Conservation (phyloP, 2,888 invertebrate species). For the Aquatica leii region DNA sequence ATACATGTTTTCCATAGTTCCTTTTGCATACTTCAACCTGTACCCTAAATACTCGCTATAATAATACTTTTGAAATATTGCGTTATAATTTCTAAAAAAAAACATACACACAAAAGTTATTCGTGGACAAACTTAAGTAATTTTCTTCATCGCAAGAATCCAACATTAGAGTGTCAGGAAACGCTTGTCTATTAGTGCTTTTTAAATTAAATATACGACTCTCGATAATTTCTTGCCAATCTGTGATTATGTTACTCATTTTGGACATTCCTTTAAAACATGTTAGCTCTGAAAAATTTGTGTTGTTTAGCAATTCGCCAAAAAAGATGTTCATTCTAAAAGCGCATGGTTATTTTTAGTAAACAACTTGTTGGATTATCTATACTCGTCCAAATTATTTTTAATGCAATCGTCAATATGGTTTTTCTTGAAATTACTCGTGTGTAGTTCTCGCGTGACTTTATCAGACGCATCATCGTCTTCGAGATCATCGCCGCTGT, state of each 20-base stretch:
- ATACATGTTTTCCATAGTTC: constrained; percentile 18
- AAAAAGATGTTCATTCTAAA: background rate
- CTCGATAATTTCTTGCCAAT: constrained; percentile 20
- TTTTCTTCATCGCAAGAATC: constrained; percentile 32
- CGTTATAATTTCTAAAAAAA: background rate
- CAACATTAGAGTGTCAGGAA: constrained; percentile 39
- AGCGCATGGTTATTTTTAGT: background rate
- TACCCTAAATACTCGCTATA: constrained; percentile 30
- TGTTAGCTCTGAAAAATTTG: too few relatives aligned
- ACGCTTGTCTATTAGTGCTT: constrained; percentile 37
- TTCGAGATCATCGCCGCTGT: constrained; percentile 41
- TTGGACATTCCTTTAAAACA: background rate
- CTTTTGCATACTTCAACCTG: constrained; percentile 28
- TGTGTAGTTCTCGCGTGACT: background rate
- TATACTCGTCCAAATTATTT: constrained; percentile 9
- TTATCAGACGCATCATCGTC: too few relatives aligned
- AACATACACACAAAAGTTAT: constrained; percentile 31
- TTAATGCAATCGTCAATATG: constrained; percentile 38
- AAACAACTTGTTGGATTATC: background rate
- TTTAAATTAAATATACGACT: constrained; percentile 24
- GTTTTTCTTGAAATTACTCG: constrained; percentile 18
- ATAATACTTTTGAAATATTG: constrained; percentile 4
- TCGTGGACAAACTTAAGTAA: constrained; percentile 31
- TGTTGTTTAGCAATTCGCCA: background rate
- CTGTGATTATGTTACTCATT: too few relatives aligned